Evolutionary conservation across 2,888 invertebrate species (phyloP).

Genomic region (Diaperis boleti): DNA sequence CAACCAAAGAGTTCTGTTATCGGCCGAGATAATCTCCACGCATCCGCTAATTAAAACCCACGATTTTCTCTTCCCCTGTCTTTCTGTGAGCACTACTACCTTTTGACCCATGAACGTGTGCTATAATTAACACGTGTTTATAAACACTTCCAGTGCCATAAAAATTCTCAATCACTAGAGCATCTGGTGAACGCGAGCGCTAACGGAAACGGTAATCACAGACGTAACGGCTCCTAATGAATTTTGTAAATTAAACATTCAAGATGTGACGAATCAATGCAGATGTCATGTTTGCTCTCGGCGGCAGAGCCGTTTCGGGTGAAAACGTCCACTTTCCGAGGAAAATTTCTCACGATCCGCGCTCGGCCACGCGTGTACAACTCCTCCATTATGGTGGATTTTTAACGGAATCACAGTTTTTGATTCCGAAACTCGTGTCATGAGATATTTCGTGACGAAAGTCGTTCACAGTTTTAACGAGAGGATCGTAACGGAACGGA

Average conservation of each 20-base stretch:
- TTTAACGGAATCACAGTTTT: conserved; percentile 38
- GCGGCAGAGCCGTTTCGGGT: background rate
- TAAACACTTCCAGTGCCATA: background rate
- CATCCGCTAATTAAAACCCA: too few relatives aligned
- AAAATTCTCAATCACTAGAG: background rate
- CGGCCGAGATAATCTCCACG: too few relatives aligned
- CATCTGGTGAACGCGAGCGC: background rate
- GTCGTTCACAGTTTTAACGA: conserved; percentile 17
- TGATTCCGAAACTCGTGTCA: background rate
- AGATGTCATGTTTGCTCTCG: too few relatives aligned
- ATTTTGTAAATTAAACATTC: too few relatives aligned
- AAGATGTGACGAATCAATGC: too few relatives aligned
- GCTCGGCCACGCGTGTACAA: conserved; percentile 33
- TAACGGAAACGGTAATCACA: background rate
- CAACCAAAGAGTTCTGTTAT: too few relatives aligned
- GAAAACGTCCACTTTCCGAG: background rate
- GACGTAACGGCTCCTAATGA: background rate
- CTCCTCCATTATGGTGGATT: conserved; percentile 27
- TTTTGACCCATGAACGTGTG: too few relatives aligned
- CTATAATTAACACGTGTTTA: too few relatives aligned
- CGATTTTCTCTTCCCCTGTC: too few relatives aligned
- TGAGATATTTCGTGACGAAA: conserved; percentile 5
- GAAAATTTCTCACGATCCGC: conserved; percentile 30
- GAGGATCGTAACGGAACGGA: conserved; percentile 9
- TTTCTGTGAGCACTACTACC: too few relatives aligned